Percentiles rank a stretch among this genome's conserved stretches.
Evolutionary conservation across 1,140 invertebrate genomes (phyloP).

Genomic region (Drosophila gunungcola): DNA sequence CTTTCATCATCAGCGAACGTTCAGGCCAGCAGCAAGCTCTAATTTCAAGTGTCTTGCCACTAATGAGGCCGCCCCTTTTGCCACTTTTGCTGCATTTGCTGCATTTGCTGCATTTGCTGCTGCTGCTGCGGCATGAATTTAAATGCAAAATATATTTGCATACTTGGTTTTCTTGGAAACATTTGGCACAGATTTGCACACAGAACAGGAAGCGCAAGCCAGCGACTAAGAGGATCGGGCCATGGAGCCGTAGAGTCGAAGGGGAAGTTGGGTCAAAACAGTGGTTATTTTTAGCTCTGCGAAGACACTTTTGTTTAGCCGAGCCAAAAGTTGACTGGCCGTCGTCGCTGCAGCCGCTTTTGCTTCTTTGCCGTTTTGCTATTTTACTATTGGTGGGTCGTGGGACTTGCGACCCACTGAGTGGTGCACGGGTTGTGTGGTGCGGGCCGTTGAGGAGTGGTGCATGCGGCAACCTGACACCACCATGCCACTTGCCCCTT

Average conservation of each 20-base stretch:
- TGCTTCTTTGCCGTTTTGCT: constrained; percentile 15
- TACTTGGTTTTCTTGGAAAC: constrained; percentile 54
- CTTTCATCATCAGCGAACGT: constrained; percentile 63
- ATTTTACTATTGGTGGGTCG: constrained; percentile 29
- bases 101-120: constrained; percentile 16
- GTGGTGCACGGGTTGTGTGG: constrained; percentile 10
- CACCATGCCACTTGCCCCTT: constrained; percentile 45
- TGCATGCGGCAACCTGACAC: constrained; percentile 54
- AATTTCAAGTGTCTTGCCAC: constrained; percentile 55
- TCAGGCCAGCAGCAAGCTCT: constrained; percentile 44
- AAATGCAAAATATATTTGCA: constrained; percentile 57
- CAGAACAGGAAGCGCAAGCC: constrained; percentile 64
- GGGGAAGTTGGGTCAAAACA: constrained; percentile 39
- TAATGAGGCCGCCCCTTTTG: constrained; percentile 56
- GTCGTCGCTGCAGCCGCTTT: constrained; percentile 34
- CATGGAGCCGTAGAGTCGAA: constrained; percentile 14
- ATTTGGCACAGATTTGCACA: constrained; percentile 70
- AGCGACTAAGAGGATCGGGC: constrained; percentile 40
- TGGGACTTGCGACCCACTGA: constrained; percentile 45
- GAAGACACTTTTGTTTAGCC: constrained; percentile 53
- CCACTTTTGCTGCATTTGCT: constrained; percentile 20
- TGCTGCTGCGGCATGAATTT: constrained; percentile 34
- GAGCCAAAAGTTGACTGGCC: constrained; percentile 61
- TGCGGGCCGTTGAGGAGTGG: constrained; percentile 3
- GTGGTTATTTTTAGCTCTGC: constrained; percentile 63